Evolutionary conservation across 2,797 vertebrate genomes (phyloP).

Genomic region (Typhlichthys subterraneus): DNA sequence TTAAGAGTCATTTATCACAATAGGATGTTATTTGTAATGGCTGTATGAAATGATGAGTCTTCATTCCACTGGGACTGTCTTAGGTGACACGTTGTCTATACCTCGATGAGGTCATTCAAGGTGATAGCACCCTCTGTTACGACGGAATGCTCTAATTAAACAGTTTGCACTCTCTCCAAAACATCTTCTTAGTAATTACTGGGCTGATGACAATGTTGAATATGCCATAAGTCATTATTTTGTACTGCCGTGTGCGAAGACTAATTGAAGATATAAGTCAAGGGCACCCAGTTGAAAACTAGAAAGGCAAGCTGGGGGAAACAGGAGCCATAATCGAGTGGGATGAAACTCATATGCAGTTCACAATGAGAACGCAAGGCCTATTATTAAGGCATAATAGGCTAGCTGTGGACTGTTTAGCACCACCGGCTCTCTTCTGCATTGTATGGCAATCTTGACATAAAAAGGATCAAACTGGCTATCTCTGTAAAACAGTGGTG

Average conservation of each 20-base stretch:
- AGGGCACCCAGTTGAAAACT: conserved; percentile 47
- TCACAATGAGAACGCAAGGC: conserved; percentile 55
- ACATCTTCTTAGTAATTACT: conserved; percentile 32
- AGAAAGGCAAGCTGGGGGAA: conserved; percentile 30
- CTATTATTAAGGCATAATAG: conserved; percentile 73
- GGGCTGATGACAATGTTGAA: conserved; percentile 41
- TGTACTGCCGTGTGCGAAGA: conserved; percentile 43
- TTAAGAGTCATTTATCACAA: neutral
- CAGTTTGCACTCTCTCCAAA: conserved; percentile 15
- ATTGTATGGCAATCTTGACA: conserved; percentile 66
- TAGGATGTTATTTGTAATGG: neutral
- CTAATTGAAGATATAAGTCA: conserved; percentile 68
- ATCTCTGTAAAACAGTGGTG: conserved; percentile 70
- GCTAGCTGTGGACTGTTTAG: conserved; percentile 63
- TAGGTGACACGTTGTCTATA: conserved; percentile 16
- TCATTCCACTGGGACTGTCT: conserved; percentile 13
- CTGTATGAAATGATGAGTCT: neutral
- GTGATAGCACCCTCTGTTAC: conserved; percentile 13
- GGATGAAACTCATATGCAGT: conserved; percentile 43
- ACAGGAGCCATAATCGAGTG: conserved; percentile 42
- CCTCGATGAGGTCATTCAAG: conserved; percentile 39
- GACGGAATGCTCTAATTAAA: conserved; percentile 34
- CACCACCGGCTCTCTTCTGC: conserved; percentile 48
- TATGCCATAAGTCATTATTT: conserved; percentile 46
- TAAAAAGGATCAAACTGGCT: conserved; percentile 69